Evolutionary conservation across 2,113 vertebrate species (phyloP), one percentile per base, ranked within the genome.

Genomic region (Rhynchopsitta pachyrhyncha): DNA sequence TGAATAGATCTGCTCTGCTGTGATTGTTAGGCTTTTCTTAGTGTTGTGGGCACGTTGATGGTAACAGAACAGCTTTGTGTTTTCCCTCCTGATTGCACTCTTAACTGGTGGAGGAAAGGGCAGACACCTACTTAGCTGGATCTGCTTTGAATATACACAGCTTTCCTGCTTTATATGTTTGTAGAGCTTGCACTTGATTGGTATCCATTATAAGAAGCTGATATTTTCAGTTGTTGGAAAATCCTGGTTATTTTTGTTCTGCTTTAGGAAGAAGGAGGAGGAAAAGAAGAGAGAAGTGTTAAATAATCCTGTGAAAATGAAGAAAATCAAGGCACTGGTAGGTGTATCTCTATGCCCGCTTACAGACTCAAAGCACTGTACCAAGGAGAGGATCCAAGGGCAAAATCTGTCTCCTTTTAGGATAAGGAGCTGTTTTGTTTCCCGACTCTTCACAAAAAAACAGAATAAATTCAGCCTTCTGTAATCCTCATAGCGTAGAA

Each of bases 241-340:
- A n/a, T 5, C 10, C 15, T 78, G 11, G 13, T 37, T 18, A 59
- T 11, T 64, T 53, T 85, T 44, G 78, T 35, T 31, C 53, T 82
- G 37, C 24, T 94, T 75, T 94, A 99, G 99, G 82, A 99, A 99
- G 97, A 98, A 98, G 23, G 99, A 99, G 52, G 99, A 99, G 64
- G 99, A 99, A 57, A 99, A 99, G 97, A 99, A 99, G 95, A 99
- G 99, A 95, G 99, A 99, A 63, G 98, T 99, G 64, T 84, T 99
- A 75, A 99, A 98, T 33, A 99, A 99, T 79, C 99, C 99, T 6
- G 99, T 99, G 53, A 99, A 99, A 97, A 99, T 99, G 99, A 99
- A 98, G 98, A 99, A 99, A 95, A 99, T 99, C 92, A 99, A 99
- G 97, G 98, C 98, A 86, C 93, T 99, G 98, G 99, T 99, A 97